phyloP scores from a whole-genome alignment of 2,797 vertebrate genomes.

The Danio aesculapii region DNA sequence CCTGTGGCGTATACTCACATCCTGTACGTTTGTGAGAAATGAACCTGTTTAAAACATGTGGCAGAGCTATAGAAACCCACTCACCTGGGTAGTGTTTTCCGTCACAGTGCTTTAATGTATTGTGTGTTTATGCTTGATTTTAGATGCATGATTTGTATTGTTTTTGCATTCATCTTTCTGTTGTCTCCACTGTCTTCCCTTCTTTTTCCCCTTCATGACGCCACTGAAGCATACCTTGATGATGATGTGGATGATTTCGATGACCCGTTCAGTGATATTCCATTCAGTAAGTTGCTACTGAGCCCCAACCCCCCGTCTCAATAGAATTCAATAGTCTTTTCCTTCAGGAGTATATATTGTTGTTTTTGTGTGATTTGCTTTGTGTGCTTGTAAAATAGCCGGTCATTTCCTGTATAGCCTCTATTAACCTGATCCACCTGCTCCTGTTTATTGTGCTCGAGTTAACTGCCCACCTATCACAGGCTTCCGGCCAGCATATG shows the following conservation, averaged over 20 bases:
- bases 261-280: constrained; percentile 79
- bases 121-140: constrained; percentile 26
- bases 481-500: constrained; percentile 13
- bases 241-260: constrained; percentile 70
- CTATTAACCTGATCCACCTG: constrained; percentile 52
- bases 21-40: constrained; percentile 15
- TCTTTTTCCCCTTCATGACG: constrained; percentile 5
- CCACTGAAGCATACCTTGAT: constrained; percentile 71
- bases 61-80: constrained; percentile 1
- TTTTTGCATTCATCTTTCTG: constrained; percentile 34
- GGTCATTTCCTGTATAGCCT: constrained; percentile 45
- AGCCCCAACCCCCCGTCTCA: background rate
- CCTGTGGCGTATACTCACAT: constrained; percentile 12
- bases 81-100: constrained; percentile 10
- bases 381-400: constrained; percentile 64
- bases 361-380: constrained; percentile 52
- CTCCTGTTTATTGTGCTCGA: constrained; percentile 40
- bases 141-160: background rate
- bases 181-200: constrained; percentile 45
- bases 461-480: constrained; percentile 23
- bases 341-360: constrained; percentile 52
- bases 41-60: constrained; percentile 16
- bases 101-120: constrained; percentile 6
- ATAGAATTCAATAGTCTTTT: constrained; percentile 1
- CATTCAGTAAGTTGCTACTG: constrained; percentile 78